Percentiles rank a stretch among this genome's conserved stretches.
phyloP scores from a whole-genome alignment of 2,113 vertebrate genomes.

The Leptobrachium leishanense region DNA sequence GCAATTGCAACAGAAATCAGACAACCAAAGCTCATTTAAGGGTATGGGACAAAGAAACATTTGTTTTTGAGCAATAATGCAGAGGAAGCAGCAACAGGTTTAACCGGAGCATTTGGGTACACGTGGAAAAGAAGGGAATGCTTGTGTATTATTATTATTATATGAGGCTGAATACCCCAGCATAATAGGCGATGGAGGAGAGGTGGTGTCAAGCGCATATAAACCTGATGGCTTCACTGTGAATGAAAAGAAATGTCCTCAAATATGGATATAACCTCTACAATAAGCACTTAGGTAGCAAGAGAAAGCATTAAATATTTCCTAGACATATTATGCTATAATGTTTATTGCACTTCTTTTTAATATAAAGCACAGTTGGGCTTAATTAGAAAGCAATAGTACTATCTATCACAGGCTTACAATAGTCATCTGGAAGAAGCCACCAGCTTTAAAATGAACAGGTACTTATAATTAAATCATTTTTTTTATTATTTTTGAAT shows the following conservation, averaged over 20 bases:
- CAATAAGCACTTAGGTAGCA: slow-evolving; percentile 58
- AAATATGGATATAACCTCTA: slow-evolving; percentile 60
- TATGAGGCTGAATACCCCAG: not conserved
- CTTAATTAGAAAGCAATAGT: slow-evolving; percentile 70
- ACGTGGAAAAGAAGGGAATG: not conserved
- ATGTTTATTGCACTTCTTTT: slow-evolving; percentile 63
- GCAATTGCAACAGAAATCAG: too few species aligned
- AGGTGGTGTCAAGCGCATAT: slow-evolving; percentile 53
- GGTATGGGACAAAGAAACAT: not conserved
- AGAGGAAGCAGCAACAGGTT: not conserved
- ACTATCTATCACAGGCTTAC: slow-evolving; percentile 60
- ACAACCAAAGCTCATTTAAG: not conserved
- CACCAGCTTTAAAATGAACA: slow-evolving; percentile 61
- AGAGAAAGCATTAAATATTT: slow-evolving; percentile 63
- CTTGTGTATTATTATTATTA: not conserved
- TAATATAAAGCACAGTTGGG: slow-evolving; percentile 69
- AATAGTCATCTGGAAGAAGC: slow-evolving; percentile 60
- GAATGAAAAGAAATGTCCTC: slow-evolving; percentile 3
- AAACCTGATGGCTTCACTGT: slow-evolving; percentile 36
- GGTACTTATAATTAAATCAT: slow-evolving; percentile 62
- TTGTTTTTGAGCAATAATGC: not conserved
- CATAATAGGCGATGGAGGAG: not conserved
- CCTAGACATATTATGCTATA: slow-evolving; percentile 64
- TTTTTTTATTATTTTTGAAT: slow-evolving; percentile 56
- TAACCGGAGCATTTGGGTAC: not conserved